Base-by-base conservation (phyloP, 2,888 invertebrate genomes). In the Metacarcinus magister region DNA sequence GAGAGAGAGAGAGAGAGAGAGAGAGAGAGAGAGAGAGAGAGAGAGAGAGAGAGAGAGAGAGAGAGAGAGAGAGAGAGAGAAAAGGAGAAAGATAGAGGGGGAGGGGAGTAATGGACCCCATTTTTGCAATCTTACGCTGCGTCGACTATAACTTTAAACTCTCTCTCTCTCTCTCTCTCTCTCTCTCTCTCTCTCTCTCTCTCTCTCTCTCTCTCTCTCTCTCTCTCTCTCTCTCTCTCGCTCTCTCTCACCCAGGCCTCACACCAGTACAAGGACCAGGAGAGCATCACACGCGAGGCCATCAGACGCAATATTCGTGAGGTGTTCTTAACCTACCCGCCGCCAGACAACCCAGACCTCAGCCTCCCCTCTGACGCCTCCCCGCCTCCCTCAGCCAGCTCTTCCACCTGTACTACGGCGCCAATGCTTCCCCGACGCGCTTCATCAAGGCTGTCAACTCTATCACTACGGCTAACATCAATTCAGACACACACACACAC, bases 391-490 rank as follows among this genome's bases (percentile, higher is more conserved):
- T 96, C 23, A 93, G 93, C 8, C 60, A 96, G 75, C 60, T 96
- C 67, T 96, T 94, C 95, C 96, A 95, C 54, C 75, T 46, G 4
- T 95, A 93, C 91, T 96, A 96, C 54, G 96, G 96, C 5, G 2
- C 28, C 46, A 89, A 32, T 2, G 46, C 93, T 28, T 95, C 95
- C 13, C 96, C 96, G 13, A 90, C 95, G 4, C 60, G 96, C 1
- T 96, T 96, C 54, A 96, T 96, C 90, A 95, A 95, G 75, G 96
- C 96, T 0, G 96, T 96, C 67, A 96, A 96, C 91, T 95, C 96
- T 19, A 95, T 96, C 23, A 95, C 95, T n/a, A 93, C 10, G 16
- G 89, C 96, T 1, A 95, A 95, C 39, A 93, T 95, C 28, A 54
- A 94, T 7, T 39, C 95, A 23, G 96, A n/a, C n/a, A n/a, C n/a